Percentiles rank a stretch among this genome's conserved stretches.
phyloP scores from a whole-genome alignment of 2,113 vertebrate genomes.

The Takifugu flavidus region DNA sequence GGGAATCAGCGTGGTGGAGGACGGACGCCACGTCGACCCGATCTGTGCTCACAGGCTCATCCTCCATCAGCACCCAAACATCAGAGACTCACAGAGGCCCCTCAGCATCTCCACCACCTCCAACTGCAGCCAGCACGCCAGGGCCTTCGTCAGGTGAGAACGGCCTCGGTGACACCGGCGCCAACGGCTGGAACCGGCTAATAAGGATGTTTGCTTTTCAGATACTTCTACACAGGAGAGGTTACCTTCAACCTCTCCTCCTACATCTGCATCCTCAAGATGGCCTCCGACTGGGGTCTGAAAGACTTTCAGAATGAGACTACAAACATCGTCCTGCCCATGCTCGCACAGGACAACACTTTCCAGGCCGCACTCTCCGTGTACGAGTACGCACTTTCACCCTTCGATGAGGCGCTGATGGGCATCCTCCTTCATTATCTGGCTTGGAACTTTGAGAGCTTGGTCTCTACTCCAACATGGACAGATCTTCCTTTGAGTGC shows the following conservation, averaged over 20 bases:
- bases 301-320: constrained; percentile 42
- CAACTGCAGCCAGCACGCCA: constrained; percentile 37
- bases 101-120: constrained; percentile 14
- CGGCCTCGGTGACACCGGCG: no score
- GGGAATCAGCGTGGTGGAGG: constrained; percentile 35
- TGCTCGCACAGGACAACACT: constrained; percentile 55
- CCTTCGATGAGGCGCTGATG: constrained; percentile 39
- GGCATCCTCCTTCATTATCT: constrained; percentile 52
- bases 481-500: constrained; percentile 2
- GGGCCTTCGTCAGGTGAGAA: constrained; percentile 42
- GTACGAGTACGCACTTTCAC: constrained; percentile 38
- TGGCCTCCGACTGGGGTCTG: constrained; percentile 58
- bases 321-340: constrained; percentile 32
- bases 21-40: not conserved
- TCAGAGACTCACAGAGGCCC: constrained; percentile 14
- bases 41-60: constrained; percentile 64
- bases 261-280: constrained; percentile 60
- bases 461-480: constrained; percentile 43
- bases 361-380: constrained; percentile 42
- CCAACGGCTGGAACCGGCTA: not conserved
- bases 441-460: constrained; percentile 55
- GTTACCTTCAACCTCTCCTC: constrained; percentile 32
- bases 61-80: constrained; percentile 47
- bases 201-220: constrained; percentile 28
- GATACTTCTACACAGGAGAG: constrained; percentile 69